Percentiles rank a stretch among this genome's conserved stretches.
phyloP scores from a whole-genome alignment of 2,797 vertebrate genomes.

The Melanotaenia pygmaea region DNA sequence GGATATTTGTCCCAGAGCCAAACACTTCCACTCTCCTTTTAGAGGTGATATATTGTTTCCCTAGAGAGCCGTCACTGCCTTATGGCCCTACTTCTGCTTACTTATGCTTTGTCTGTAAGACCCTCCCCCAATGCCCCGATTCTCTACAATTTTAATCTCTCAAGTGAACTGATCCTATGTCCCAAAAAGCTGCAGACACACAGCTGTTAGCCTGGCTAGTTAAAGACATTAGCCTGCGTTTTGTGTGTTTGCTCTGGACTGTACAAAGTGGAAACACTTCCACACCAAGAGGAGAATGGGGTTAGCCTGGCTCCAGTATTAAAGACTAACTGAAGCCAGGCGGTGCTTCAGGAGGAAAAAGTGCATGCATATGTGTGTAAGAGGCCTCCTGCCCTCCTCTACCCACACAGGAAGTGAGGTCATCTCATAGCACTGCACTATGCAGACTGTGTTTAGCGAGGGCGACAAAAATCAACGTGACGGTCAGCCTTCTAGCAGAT shows the following conservation, averaged over 20 bases:
- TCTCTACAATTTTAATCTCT: conserved; percentile 78
- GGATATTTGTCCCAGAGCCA: conserved; percentile 78
- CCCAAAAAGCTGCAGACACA: conserved; percentile 68
- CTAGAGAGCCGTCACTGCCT: conserved; percentile 78
- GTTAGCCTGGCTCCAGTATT: conserved; percentile 57
- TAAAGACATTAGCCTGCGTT: conserved; percentile 73
- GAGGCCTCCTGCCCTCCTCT: conserved; percentile 74
- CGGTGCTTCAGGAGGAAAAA: conserved; percentile 50
- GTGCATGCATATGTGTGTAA: conserved; percentile 47
- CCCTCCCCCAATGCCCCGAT: not conserved
- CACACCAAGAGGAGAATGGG: conserved; percentile 45
- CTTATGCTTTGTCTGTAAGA: conserved; percentile 62
- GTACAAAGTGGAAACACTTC: conserved; percentile 67
- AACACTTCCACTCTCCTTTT: conserved; percentile 73
- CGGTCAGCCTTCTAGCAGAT: conserved; percentile 64
- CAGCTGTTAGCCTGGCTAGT: conserved; percentile 73
- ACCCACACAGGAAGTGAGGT: conserved; percentile 85
- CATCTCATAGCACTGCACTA: conserved; percentile 66
- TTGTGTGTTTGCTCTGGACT: conserved; percentile 49
- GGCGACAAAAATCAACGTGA: conserved; percentile 71
- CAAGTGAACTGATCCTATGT: conserved; percentile 72
- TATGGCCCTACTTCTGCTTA: conserved; percentile 60
- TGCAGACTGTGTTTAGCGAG: conserved; percentile 68
- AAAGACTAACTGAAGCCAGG: conserved; percentile 74
- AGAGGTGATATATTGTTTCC: conserved; percentile 81